Evolutionary conservation across 2,113 vertebrate genomes (phyloP), one percentile per base, ranked within the genome.

Genomic region (Dicentrarchus labrax): DNA sequence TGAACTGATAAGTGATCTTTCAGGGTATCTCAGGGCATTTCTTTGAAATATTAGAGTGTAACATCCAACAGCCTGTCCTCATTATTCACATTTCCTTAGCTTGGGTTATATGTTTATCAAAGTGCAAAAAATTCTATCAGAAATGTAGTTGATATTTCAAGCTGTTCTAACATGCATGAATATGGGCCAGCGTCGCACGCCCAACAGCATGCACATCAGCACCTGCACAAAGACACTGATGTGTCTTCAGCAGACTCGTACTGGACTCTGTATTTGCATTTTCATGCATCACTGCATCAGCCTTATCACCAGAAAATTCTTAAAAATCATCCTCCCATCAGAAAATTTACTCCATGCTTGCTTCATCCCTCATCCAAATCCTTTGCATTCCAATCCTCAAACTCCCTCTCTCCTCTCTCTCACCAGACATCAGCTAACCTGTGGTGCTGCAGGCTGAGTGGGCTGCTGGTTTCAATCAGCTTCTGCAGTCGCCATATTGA

Each of bases 401-500:
- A 16, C 59, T 7, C 22, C 22, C 13, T 10, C 56, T 64, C 39
- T 57, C 50, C 48, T 51, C 48, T 21, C 5, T 41, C 60, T 17
- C 68, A 59, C 2, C 6, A 16, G 72, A 36, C 66, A 11, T 47
- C 78, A 16, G 66, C 39, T 17, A 50, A 64, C 64, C 19, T 4
- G 41, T 8, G 22, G 11, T 38, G 72, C 50, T 65, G 78, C 78
- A 41, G 22, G 43, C n/a, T 21, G 51, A 87, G 65, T n/a, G 38
- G 43, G 39, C 72, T 50, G 68, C 56, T 68, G n/a, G 22, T 48
- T 82, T 70, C n/a, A 51, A 82, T 85, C 65, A 53, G 41, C 67
- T 24, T 36, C 65, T 76, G 53, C 60, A 73, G 43, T n/a, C 5
- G 12, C 13, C 45, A 47, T 13, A 22, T 19, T 36, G 45, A 74